Base-by-base conservation (phyloP, 2,888 invertebrate species). In the Exephanes ischioxanthus region DNA sequence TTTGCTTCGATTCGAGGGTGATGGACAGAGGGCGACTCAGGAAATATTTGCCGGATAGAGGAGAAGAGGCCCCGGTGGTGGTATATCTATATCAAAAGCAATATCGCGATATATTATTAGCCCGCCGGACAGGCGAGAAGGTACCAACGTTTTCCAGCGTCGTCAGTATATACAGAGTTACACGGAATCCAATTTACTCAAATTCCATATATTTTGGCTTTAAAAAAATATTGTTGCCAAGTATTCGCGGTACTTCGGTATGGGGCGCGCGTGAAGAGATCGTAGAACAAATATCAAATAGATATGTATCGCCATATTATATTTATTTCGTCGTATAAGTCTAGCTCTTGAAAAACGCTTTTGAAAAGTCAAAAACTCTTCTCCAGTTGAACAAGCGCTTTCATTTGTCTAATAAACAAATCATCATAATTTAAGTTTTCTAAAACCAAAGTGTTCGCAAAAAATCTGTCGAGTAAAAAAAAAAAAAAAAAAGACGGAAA, bases 61-160 rank as follows among this genome's bases (percentile, higher is more conserved):
- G 26, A 66, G 51, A 5, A 16, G 45, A 33, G 6, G n/a, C 19
- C 30, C 11, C 11, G 61, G 3, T 61, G 61, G 30, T 2, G 45
- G 19, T 19, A 66, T 66, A 51, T 51, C 75, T 53, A 66, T 76
- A 63, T 76, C 66, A 16, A 37, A 30, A 55, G 66, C 66, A 76
- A 66, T 76, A 76, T 53, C 75, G 37, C 61, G 63, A 51, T 33
- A 14, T 41, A 3, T 41, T 66, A 76, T 76, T 51, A 19, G 22
- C 16, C 66, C 33, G 22, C n/a, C 48, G 45, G 51, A 11, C n/a
- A 26, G 16, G 5, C 53, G 37, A 37, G 22, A 53, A 53, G 7
- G 53, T 7, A 22, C 14, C 30, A 66, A 67, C 2, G 11, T 53
- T 37, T 53, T 63, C 7, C 45, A 45, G 26, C 66, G 16, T 66